These are phyloP conservation scores for Enteromius treurensis DNA, from an alignment of 2,797 vertebrate genomes.

Conservation along the genomic window DNA sequence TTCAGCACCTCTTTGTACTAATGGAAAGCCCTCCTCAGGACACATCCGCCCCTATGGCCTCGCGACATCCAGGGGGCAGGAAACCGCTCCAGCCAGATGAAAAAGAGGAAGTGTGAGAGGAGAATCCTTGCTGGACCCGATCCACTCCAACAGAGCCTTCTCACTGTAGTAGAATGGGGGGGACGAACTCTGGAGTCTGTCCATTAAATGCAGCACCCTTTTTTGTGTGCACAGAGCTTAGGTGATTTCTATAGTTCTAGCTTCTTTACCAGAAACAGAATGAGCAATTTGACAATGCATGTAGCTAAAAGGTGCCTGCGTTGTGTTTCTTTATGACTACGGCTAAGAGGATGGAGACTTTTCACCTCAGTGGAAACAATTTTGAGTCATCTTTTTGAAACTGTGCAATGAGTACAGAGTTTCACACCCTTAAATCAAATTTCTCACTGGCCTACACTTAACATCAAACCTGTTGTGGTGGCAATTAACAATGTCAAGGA, in stretches of 20 bases:
- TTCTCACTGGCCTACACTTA: slow-evolving; percentile 40
- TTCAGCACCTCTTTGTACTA: slow-evolving; percentile 45
- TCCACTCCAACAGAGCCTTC: slow-evolving; percentile 69
- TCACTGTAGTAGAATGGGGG: slow-evolving; percentile 71
- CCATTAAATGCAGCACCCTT: slow-evolving; percentile 3
- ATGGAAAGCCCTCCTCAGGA: slow-evolving; percentile 57
- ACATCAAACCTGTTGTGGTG: background rate
- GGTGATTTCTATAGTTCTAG: slow-evolving; percentile 18
- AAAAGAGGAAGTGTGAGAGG: slow-evolving; percentile 75
- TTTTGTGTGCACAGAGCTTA: background rate
- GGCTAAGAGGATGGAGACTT: slow-evolving; percentile 65
- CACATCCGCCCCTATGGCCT: slow-evolving; percentile 73
- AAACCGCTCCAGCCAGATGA: slow-evolving; percentile 52
- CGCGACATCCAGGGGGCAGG: slow-evolving; percentile 66
- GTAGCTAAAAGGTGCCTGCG: background rate
- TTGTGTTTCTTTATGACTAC: slow-evolving; percentile 51
- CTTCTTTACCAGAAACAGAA: slow-evolving; percentile 35
- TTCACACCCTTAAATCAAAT: slow-evolving; percentile 55
- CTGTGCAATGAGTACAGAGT: slow-evolving; percentile 53
- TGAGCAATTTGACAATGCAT: slow-evolving; percentile 13
- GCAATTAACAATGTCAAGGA: background rate
- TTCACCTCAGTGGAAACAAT: slow-evolving; percentile 74
- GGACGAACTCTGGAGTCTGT: slow-evolving; percentile 60
- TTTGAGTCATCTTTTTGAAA: slow-evolving; percentile 73
- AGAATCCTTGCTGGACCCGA: slow-evolving; percentile 75